phyloP scores from a whole-genome alignment of 2,113 vertebrate genomes.

The Poeciliopsis occidentalis region DNA sequence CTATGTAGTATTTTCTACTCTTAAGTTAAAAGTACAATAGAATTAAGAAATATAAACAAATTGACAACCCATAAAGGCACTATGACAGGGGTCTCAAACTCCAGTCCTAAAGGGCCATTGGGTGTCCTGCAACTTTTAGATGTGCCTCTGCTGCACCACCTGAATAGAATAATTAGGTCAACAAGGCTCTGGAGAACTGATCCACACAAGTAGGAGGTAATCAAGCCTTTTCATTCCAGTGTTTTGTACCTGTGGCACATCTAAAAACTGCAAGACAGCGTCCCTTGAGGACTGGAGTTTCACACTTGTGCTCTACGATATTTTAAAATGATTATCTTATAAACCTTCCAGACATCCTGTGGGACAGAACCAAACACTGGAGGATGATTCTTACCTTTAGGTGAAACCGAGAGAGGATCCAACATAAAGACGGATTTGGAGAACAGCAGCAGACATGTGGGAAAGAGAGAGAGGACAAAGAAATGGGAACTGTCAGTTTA shows the following conservation, averaged over 20 bases:
- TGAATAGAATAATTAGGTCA: no score
- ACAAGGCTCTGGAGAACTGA: no score
- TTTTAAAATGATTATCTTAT: background rate
- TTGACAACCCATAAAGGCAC: background rate
- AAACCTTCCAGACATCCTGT: background rate
- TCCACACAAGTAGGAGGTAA: no score
- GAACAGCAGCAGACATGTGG: constrained; percentile 16
- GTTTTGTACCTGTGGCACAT: no score
- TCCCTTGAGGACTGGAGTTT: no score
- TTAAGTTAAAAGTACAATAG: constrained; percentile 17
- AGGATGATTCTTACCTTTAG: constrained; percentile 74
- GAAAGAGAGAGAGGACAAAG: constrained; percentile 14
- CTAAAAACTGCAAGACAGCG: no score
- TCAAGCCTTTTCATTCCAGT: no score
- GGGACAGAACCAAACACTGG: background rate
- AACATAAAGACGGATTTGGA: constrained; percentile 4
- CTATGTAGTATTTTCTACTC: constrained; percentile 3
- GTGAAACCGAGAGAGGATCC: constrained; percentile 15
- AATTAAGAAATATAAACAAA: background rate
- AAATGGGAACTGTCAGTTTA: constrained; percentile 29
- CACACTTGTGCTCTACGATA: no score
- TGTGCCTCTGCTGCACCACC: no score
- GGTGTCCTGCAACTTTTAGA: no score
- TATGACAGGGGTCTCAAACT: background rate
- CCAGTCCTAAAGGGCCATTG: no score